phyloP scores from a whole-genome alignment of 64 coral and sea anemone species.

The Porites lutea region DNA sequence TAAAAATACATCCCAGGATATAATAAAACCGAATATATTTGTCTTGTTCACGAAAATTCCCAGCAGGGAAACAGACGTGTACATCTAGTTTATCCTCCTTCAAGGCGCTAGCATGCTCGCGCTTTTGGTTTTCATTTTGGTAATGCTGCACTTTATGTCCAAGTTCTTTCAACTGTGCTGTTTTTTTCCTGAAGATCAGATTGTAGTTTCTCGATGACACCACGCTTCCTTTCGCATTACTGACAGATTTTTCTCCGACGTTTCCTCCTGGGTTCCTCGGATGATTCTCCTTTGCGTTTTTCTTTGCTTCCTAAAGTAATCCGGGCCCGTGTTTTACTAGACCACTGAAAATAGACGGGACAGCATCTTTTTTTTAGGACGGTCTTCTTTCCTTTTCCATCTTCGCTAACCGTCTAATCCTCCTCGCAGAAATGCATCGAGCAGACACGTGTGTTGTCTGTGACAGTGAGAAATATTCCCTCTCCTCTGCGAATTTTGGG shows the following conservation, averaged over 20 bases:
- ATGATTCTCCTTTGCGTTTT: background rate
- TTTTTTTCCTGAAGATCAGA: background rate
- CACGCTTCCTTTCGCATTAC: background rate
- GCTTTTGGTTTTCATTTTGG: conserved; percentile 4
- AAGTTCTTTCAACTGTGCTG: conserved; percentile 16
- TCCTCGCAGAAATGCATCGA: background rate
- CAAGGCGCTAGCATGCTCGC: background rate
- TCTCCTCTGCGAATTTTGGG: background rate
- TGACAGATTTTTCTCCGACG: background rate
- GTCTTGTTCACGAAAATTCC: conserved; percentile 13
- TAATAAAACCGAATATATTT: conserved; percentile 33
- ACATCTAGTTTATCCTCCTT: background rate
- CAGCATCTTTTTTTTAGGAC: conserved; percentile 14
- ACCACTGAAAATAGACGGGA: background rate
- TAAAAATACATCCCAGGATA: conserved; percentile 56
- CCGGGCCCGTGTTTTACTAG: background rate
- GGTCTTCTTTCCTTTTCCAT: conserved; percentile 1
- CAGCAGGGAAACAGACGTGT: conserved; percentile 16
- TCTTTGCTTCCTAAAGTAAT: background rate
- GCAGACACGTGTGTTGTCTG: background rate
- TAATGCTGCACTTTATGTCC: background rate
- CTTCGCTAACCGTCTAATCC: background rate
- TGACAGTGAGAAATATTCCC: background rate
- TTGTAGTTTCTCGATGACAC: background rate
- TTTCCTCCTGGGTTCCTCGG: background rate